Percentiles rank a stretch among this genome's conserved stretches.
Evolutionary conservation across 2,888 invertebrate genomes (phyloP).

Genomic region (Candidula unifasciata): DNA sequence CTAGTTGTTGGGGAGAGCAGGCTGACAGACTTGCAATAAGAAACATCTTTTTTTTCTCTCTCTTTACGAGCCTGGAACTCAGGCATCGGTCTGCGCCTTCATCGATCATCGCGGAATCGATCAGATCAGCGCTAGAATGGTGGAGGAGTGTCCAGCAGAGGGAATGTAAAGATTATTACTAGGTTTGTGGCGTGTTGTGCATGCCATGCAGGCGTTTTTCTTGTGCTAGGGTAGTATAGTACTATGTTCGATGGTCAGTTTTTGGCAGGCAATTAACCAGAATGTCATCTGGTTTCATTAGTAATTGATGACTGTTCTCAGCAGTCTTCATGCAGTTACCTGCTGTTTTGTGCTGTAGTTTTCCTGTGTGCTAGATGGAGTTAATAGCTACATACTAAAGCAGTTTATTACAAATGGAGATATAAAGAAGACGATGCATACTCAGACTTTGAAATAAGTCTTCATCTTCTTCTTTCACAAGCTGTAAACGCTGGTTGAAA

Average conservation of each 20-base stretch:
- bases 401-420: too few relatives aligned
- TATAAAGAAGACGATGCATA: too few relatives aligned
- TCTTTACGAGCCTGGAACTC: slow-evolving; percentile 29
- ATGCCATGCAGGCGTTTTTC: slow-evolving; percentile 1
- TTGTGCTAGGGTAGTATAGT: background rate
- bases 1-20: slow-evolving; percentile 52
- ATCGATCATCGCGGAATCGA: slow-evolving; percentile 51
- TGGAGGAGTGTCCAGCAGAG: slow-evolving; percentile 37
- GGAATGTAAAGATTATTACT: slow-evolving; percentile 37
- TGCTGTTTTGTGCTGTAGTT: too few relatives aligned
- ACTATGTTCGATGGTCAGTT: background rate
- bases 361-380: too few relatives aligned
- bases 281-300: background rate
- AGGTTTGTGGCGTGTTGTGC: slow-evolving; percentile 30
- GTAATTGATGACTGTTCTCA: background rate
- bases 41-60: slow-evolving; percentile 33
- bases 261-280: background rate
- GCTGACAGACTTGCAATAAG: slow-evolving; percentile 43
- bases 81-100: slow-evolving; percentile 41
- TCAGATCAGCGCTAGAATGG: slow-evolving; percentile 38
- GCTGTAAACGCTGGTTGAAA: too few relatives aligned
- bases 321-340: too few relatives aligned
- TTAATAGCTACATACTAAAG: too few relatives aligned
- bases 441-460: too few relatives aligned
- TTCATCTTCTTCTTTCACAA: too few relatives aligned